Evolutionary conservation across 2,888 invertebrate species (phyloP), one percentile per base, ranked within the genome.

Genomic region (Megamerina dolium): DNA sequence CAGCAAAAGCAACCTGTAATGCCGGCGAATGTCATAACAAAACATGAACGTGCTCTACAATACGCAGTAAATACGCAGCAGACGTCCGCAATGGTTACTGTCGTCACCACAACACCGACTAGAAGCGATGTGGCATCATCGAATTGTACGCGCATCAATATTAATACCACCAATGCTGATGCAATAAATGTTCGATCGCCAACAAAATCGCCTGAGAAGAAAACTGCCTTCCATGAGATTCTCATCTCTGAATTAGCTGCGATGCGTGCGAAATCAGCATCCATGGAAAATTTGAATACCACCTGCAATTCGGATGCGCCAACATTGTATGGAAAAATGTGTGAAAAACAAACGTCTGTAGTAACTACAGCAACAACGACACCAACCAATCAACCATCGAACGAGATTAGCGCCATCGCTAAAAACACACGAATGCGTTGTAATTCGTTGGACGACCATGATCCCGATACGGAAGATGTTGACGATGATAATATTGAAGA

Each of bases 201-300:
- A 43, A 43, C 46, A 17, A 51, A 51, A 36, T 46, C 62, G 8
- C 60, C 63, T 1, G 68, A 68, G 34, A 69, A 66, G 26, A 70
- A 68, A 58, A 68, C 70, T 53, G 63, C 68, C 27, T 72, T 72
- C 63, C 83, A 83, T 61, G 83, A 84, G 69, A 76, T 82, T 70
- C 74, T 84, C 57, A 83, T 84, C 57, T 78, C 81, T 48, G 83
- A 84, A 63, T 62, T 83, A 65, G 78, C 83, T 56, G 78, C 76
- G 41, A 83, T 83, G 83, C 76, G 79, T 45, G 63, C 60, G 41
- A 54, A 60, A 45, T 67, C 68, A 32, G 60, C 61, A 43, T 68
- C 68, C 2, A 52, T 69, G 56, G 68, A 68, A 46, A 64, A 65
- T 50, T 53, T 68, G 58, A 61, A 21, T 21, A 16, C 26, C n/a